phyloP scores from a whole-genome alignment of 2,113 vertebrate species.

The Zingel zingel region DNA sequence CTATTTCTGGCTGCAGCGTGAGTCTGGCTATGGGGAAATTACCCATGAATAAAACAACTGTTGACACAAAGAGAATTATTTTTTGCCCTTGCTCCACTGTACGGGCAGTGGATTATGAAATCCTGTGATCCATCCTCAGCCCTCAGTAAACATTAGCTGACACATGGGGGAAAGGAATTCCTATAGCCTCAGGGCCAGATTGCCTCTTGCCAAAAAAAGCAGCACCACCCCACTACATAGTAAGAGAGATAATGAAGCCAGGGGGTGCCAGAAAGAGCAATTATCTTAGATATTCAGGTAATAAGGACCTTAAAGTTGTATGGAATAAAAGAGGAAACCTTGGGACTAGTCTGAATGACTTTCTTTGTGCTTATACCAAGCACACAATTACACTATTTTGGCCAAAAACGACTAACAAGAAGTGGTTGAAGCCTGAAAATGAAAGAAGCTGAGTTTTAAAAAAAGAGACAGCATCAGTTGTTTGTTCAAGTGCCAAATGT shows the following conservation, averaged over 20 bases:
- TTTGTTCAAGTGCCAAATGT: not conserved
- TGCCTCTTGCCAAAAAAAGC: slow-evolving; percentile 71
- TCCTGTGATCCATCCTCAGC: slow-evolving; percentile 80
- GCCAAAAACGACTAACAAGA: slow-evolving; percentile 1
- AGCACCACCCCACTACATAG: slow-evolving; percentile 51
- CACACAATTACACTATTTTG: not conserved
- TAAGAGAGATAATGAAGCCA: slow-evolving; percentile 72
- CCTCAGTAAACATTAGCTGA: slow-evolving; percentile 84
- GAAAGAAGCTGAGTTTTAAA: not conserved
- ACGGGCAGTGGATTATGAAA: slow-evolving; percentile 79
- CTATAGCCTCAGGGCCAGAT: slow-evolving; percentile 75
- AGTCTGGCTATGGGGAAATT: slow-evolving; percentile 76
- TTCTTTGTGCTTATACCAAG: not conserved
- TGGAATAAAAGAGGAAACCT: slow-evolving; percentile 35
- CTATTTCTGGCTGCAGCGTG: slow-evolving; percentile 51
- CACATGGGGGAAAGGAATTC: slow-evolving; percentile 84
- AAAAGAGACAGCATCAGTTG: not conserved
- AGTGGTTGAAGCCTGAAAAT: not conserved
- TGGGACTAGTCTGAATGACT: not conserved
- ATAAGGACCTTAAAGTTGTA: slow-evolving; percentile 56
- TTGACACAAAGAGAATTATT: slow-evolving; percentile 82
- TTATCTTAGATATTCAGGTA: slow-evolving; percentile 68
- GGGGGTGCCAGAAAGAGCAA: slow-evolving; percentile 55
- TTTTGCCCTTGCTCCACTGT: slow-evolving; percentile 72
- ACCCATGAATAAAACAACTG: slow-evolving; percentile 82